Percentiles rank a stretch among this genome's conserved stretches.
Conservation (phyloP, 2,797 vertebrate genomes). For the Neomorphus geoffroyi region DNA sequence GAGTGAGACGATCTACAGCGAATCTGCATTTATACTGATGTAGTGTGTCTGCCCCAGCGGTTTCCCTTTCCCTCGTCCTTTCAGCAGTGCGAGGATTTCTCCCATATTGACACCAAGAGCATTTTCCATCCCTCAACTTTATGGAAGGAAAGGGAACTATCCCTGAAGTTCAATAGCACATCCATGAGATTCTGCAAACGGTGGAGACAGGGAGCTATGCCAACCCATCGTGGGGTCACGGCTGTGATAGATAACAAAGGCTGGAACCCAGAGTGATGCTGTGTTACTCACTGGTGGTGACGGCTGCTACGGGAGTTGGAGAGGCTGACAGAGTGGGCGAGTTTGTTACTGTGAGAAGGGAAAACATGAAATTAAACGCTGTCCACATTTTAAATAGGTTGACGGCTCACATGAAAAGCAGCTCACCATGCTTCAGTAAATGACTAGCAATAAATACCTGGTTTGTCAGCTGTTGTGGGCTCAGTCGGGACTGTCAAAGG, state of each 20-base stretch:
- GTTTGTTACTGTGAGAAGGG: background rate
- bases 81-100: background rate
- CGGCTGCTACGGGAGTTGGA: background rate
- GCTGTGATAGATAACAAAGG: background rate
- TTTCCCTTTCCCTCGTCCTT: background rate
- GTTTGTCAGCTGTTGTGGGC: rapidly evolving
- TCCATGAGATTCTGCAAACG: background rate
- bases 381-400: background rate
- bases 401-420: background rate
- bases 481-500: rapidly evolving
- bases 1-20: background rate
- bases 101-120: background rate
- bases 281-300: background rate
- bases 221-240: background rate
- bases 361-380: background rate
- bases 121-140: background rate
- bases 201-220: background rate
- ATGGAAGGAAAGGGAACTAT: background rate
- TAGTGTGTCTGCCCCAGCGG: background rate
- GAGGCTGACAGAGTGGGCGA: rapidly evolving
- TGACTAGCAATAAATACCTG: background rate
- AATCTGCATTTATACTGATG: background rate
- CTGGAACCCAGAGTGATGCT: background rate
- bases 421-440: background rate
- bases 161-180: background rate